Evolutionary conservation across 2,797 vertebrate genomes (phyloP).

Genomic region (Danio kyathit): DNA sequence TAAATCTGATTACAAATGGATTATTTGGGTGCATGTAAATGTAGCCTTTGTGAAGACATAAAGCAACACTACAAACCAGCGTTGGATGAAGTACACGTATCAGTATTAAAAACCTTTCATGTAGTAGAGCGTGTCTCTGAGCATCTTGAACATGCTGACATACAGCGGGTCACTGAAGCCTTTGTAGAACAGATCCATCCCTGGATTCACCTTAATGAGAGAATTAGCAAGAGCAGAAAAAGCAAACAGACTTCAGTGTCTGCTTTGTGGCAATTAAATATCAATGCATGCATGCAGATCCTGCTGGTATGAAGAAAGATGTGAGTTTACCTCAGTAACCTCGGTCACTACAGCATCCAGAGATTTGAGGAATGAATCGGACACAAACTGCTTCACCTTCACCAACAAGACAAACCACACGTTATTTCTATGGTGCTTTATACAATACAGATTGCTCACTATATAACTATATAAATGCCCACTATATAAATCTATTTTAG

Average conservation of each 20-base stretch:
- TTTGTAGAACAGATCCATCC: constrained; percentile 86
- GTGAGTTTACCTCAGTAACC: constrained; percentile 81
- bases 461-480: too few species aligned
- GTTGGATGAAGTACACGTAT: too few species aligned
- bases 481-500: too few species aligned
- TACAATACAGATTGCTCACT: too few species aligned
- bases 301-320: constrained; percentile 25
- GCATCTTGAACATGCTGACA: constrained; percentile 96
- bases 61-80: too few species aligned
- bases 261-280: background rate
- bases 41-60: too few species aligned
- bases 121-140: constrained; percentile 93
- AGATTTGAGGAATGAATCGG: constrained; percentile 87
- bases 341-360: constrained; percentile 83
- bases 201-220: constrained; percentile 78
- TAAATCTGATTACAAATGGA: too few species aligned
- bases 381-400: constrained; percentile 91
- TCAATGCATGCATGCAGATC: background rate
- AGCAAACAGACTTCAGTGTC: background rate
- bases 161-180: constrained; percentile 93
- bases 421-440: too few species aligned
- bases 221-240: background rate
- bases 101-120: constrained; percentile 84
- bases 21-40: too few species aligned
- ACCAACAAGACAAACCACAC: background rate